Conservation (phyloP, 2,113 vertebrate species). For the Holacanthus passer region DNA sequence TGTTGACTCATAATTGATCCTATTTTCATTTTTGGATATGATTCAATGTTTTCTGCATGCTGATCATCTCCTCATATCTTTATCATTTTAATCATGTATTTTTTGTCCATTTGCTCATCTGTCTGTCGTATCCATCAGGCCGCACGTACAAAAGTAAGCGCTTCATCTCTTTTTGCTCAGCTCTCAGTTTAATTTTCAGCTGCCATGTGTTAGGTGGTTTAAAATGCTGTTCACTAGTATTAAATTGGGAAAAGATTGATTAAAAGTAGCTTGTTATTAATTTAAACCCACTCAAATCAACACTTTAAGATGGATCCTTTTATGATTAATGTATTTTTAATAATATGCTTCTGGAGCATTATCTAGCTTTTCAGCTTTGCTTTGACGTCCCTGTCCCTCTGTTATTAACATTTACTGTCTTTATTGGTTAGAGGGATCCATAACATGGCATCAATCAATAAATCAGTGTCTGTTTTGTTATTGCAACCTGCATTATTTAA, state of each 20-base stretch:
- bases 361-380: not conserved
- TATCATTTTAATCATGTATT: slow-evolving; percentile 68
- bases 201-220: not conserved
- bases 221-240: not conserved
- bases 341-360: not conserved
- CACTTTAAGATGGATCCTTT: not conserved
- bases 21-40: not conserved
- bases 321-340: not conserved
- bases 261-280: not conserved
- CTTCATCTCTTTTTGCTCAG: slow-evolving; percentile 70
- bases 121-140: slow-evolving; percentile 87
- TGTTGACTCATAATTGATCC: slow-evolving; percentile 24
- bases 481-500: not conserved
- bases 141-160: slow-evolving; percentile 90
- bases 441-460: not conserved
- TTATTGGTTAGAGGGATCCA: not conserved
- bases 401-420: not conserved
- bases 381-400: not conserved
- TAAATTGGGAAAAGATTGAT: not conserved
- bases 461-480: not conserved
- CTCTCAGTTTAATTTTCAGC: not conserved
- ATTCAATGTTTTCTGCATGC: slow-evolving; percentile 34
- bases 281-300: not conserved
- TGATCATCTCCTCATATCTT: slow-evolving; percentile 42
- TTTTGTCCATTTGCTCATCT: slow-evolving; percentile 80